Conservation (phyloP, 2,888 invertebrate species). For the Chloroclysta siterata region DNA sequence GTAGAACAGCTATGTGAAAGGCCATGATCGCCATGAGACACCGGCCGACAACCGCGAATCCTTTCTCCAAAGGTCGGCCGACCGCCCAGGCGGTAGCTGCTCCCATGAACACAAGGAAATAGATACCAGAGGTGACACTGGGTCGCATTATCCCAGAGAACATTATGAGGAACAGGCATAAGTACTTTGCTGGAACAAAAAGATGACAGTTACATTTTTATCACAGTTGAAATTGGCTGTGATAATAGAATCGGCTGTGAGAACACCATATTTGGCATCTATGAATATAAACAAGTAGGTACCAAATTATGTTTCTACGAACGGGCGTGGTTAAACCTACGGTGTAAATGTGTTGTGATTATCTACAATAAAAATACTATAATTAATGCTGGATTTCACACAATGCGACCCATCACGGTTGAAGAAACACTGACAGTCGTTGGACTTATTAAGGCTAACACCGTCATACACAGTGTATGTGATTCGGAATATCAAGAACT, state of each 20-base stretch:
- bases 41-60: slow-evolving; percentile 90
- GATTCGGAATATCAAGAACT: neutral
- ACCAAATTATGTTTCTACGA: neutral
- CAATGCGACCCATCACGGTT: slow-evolving; percentile 9
- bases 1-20: slow-evolving; percentile 89
- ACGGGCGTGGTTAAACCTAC: neutral
- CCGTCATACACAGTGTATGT: neutral
- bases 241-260: no score
- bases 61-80: slow-evolving; percentile 89
- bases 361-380: slow-evolving; percentile 2
- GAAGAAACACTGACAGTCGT: slow-evolving; percentile 8
- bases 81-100: slow-evolving; percentile 95
- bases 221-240: neutral
- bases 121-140: slow-evolving; percentile 92
- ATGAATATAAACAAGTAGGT: no score
- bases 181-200: slow-evolving; percentile 87
- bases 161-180: slow-evolving; percentile 87
- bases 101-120: slow-evolving; percentile 93
- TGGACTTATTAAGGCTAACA: neutral
- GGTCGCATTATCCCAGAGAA: slow-evolving; percentile 92
- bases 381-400: slow-evolving; percentile 9
- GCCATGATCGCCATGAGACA: slow-evolving; percentile 90
- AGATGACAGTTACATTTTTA: neutral
- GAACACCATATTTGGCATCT: slow-evolving; percentile 2
- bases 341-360: neutral